phyloP scores from a whole-genome alignment of 2,797 vertebrate genomes.

The Adelosebastes latens region DNA sequence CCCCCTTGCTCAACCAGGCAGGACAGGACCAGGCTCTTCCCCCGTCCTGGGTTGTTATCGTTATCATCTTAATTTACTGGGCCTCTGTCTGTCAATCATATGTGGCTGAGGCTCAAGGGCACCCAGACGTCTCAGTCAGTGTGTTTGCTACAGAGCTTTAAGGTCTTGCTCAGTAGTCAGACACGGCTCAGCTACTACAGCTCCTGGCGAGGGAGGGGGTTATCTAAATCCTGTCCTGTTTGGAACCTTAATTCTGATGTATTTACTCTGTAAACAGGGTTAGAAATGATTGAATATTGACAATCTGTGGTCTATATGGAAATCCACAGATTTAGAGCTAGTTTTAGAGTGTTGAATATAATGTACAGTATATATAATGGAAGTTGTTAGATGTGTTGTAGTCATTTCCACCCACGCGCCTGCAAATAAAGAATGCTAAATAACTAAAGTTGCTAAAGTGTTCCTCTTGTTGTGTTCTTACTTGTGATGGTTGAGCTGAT shows the following conservation, averaged over 20 bases:
- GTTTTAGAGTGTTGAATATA: neutral
- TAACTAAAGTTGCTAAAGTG: neutral
- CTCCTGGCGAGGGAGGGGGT: conserved; percentile 20
- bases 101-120: conserved; percentile 64
- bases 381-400: neutral
- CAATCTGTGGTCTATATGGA: neutral
- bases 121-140: conserved; percentile 49
- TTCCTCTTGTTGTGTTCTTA: conserved; percentile 48
- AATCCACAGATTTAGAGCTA: neutral
- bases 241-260: conserved; percentile 26
- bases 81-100: conserved; percentile 72
- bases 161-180: conserved; percentile 48
- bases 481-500: conserved; percentile 86
- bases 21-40: conserved; percentile 24
- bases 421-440: neutral
- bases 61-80: conserved; percentile 73
- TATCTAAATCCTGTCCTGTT: conserved; percentile 65
- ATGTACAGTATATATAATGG: neutral
- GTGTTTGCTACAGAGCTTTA: conserved; percentile 58
- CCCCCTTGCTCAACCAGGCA: conserved; percentile 12
- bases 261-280: conserved; percentile 42
- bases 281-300: conserved; percentile 33
- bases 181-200: conserved; percentile 56
- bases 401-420: neutral
- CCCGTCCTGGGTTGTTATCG: conserved; percentile 39